Conservation (phyloP, 1,140 invertebrate genomes). For the Pseudobourletiella spinata region DNA sequence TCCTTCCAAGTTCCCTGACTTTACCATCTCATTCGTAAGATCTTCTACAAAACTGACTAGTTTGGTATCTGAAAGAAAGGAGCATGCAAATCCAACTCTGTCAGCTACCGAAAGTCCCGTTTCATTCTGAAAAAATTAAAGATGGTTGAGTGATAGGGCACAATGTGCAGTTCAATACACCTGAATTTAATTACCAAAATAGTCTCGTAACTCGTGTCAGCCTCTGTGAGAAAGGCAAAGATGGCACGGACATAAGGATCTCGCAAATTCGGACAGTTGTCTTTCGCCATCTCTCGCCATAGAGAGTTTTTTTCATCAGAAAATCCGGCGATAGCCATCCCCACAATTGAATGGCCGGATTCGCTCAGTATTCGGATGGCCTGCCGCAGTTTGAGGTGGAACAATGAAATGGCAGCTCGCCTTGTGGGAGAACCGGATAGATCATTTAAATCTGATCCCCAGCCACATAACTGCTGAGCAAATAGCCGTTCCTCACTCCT, state of each 20-base stretch:
- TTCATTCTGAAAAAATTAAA: conserved; percentile 56
- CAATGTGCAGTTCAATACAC: not conserved
- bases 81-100: conserved; percentile 85
- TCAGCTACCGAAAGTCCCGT: conserved; percentile 73
- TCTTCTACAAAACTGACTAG: conserved; percentile 67
- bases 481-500: conserved; percentile 67
- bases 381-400: conserved; percentile 70
- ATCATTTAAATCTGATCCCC: conserved; percentile 43
- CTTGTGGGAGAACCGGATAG: conserved; percentile 46
- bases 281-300: conserved; percentile 69
- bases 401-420: conserved; percentile 81
- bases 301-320: conserved; percentile 69
- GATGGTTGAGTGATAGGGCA: not conserved
- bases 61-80: conserved; percentile 72
- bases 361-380: conserved; percentile 77
- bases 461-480: conserved; percentile 75
- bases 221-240: conserved; percentile 80
- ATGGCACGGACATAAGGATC: conserved; percentile 86
- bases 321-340: conserved; percentile 63
- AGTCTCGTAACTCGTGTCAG: conserved; percentile 65
- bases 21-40: conserved; percentile 58
- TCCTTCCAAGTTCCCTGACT: conserved; percentile 71
- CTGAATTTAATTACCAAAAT: conserved; percentile 63
- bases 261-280: conserved; percentile 58
- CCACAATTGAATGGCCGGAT: conserved; percentile 52